Evolutionary conservation across 2,113 vertebrate species (phyloP).

Genomic region (Labeo rohita): DNA sequence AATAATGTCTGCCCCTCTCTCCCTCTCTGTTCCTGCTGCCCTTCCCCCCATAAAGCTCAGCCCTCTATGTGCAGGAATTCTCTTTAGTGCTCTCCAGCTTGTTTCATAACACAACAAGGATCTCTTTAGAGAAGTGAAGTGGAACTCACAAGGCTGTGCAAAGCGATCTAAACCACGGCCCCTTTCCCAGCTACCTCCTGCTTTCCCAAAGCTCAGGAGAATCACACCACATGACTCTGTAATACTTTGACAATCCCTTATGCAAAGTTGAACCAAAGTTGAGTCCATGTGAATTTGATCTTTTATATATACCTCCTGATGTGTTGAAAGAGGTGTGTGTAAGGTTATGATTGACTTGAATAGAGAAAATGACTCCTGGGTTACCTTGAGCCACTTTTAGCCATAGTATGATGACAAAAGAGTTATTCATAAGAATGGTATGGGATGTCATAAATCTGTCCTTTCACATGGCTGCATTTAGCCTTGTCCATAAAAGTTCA

Average conservation of each 20-base stretch:
- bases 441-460: slow-evolving; percentile 16
- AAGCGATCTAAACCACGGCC: slow-evolving; percentile 65
- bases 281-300: no score
- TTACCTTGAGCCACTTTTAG: slow-evolving; percentile 32
- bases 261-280: not conserved
- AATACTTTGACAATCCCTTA: not conserved
- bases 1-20: slow-evolving; percentile 49
- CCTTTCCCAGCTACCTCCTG: slow-evolving; percentile 19
- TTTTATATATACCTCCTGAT: not conserved
- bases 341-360: not conserved
- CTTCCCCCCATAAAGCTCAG: slow-evolving; percentile 45
- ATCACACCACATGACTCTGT: not conserved
- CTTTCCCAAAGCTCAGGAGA: slow-evolving; percentile 1
- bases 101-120: slow-evolving; percentile 69
- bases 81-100: slow-evolving; percentile 69
- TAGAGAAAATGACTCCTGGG: not conserved
- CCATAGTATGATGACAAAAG: not conserved
- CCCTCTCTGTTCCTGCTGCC: slow-evolving; percentile 35
- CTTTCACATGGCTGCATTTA: not conserved
- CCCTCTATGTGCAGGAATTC: slow-evolving; percentile 60
- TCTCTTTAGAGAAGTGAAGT: slow-evolving; percentile 68
- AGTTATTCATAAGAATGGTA: not conserved
- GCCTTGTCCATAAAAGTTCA: slow-evolving; percentile 35
- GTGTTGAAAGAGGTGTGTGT: not conserved
- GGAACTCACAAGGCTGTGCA: slow-evolving; percentile 64